Conservation (phyloP, 2,888 invertebrate species). For the Caenorhabditis sp. region DNA sequence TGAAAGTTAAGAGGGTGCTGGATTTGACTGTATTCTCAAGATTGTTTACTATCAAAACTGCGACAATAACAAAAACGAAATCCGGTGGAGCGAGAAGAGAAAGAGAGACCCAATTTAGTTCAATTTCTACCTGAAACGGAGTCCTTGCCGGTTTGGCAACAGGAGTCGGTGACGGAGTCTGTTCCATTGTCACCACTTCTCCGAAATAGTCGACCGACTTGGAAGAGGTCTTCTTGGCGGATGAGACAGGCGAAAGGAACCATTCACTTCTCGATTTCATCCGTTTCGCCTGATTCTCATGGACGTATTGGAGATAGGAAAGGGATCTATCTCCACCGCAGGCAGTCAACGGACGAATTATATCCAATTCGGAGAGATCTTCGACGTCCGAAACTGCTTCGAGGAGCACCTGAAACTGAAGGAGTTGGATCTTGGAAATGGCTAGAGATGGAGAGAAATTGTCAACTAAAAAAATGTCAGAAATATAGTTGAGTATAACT, state of each 20-base stretch:
- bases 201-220: conserved; percentile 72
- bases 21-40: no score
- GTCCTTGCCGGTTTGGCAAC: conserved; percentile 39
- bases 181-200: conserved; percentile 15
- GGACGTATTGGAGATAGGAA: conserved; percentile 94
- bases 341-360: conserved; percentile 65
- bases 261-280: conserved; percentile 98
- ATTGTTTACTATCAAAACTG: no score
- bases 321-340: conserved; percentile 84
- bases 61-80: no score
- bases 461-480: no score
- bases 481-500: neutral
- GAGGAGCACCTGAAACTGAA: conserved; percentile 71
- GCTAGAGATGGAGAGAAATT: no score
- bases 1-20: no score
- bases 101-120: no score
- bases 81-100: no score
- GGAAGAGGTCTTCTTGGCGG: conserved; percentile 66
- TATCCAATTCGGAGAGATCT: conserved; percentile 67
- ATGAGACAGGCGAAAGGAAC: conserved; percentile 84
- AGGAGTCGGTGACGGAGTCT: conserved; percentile 18
- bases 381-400: conserved; percentile 69
- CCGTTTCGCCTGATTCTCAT: conserved; percentile 95
- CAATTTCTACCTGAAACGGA: conserved; percentile 51
- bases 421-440: no score